A percentile compares a stretch with the other conserved stretches of the same genome.
These are phyloP conservation scores for Lamellibrachia columna DNA, from an alignment of 2,888 invertebrate genomes.

Conservation along the genomic window DNA sequence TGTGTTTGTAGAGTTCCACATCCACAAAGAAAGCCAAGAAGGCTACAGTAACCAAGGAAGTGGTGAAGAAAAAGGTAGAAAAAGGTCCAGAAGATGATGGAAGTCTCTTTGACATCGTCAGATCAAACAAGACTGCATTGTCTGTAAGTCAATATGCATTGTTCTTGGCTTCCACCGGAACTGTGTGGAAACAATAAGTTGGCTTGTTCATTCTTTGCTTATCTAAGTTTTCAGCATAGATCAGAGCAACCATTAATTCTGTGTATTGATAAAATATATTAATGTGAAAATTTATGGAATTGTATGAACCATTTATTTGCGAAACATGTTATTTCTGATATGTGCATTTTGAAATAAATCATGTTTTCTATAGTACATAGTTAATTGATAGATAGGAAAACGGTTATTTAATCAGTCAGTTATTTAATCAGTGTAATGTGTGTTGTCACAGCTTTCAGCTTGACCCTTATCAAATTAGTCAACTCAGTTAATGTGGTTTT, in stretches of 20 bases:
- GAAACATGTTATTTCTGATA: not conserved
- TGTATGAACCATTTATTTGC: not conserved
- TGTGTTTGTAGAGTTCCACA: not conserved
- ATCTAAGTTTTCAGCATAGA: not conserved
- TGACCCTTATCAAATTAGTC: too few species aligned
- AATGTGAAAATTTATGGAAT: not conserved
- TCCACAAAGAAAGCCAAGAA: conserved; percentile 24
- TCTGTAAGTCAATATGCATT: conserved; percentile 47
- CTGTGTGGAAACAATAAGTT: not conserved
- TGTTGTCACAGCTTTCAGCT: too few species aligned
- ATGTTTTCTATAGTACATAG: too few species aligned
- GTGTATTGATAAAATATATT: not conserved
- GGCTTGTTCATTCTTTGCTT: not conserved
- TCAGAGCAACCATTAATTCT: not conserved
- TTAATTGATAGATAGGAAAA: too few species aligned
- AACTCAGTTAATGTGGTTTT: too few species aligned
- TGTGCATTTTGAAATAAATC: too few species aligned
- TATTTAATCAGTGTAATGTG: too few species aligned
- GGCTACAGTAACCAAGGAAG: not conserved
- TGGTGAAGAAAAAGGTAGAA: conserved; percentile 1
- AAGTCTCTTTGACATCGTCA: conserved; percentile 63
- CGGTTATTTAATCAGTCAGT: too few species aligned
- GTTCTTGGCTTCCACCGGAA: not conserved
- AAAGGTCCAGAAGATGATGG: conserved; percentile 48
- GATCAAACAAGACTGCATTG: conserved; percentile 58